A percentile compares a stretch with the other conserved stretches of the same genome.
Conservation (phyloP, 2,797 vertebrate genomes). For the Gymnoscopelus microlampas region DNA sequence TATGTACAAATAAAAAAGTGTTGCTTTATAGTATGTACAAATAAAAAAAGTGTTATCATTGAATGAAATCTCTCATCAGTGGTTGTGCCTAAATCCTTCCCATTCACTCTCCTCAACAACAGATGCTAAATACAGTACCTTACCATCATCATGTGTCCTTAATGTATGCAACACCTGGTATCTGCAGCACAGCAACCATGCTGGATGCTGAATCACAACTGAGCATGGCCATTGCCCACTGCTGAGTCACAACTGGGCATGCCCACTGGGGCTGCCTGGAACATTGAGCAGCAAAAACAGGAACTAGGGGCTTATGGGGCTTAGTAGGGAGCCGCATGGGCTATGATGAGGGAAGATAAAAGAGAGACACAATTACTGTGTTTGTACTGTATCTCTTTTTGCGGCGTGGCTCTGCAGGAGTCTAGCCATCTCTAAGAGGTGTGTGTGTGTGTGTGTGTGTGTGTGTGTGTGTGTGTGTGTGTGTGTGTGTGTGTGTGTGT, state of each 20-base stretch:
- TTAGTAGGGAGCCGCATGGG: constrained; percentile 27
- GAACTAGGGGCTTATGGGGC: constrained; percentile 53
- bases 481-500: no score
- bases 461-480: no score
- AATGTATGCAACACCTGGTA: constrained; percentile 47
- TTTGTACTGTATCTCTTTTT: no score
- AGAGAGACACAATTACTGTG: constrained; percentile 6
- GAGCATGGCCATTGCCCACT: constrained; percentile 19
- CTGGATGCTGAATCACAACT: constrained; percentile 28
- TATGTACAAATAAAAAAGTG: background rate
- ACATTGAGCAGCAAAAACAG: constrained; percentile 52
- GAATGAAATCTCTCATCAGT: background rate
- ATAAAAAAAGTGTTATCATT: no score
- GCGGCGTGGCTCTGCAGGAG: no score
- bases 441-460: no score
- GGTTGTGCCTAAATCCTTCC: background rate
- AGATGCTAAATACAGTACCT: background rate
- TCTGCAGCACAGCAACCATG: constrained; percentile 56
- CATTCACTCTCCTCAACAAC: background rate
- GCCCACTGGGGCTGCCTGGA: constrained; percentile 41
- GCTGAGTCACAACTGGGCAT: constrained; percentile 37
- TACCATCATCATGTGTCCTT: background rate
- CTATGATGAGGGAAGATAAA: background rate
- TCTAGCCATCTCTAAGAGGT: no score
- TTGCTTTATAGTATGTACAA: background rate